Base-by-base conservation (phyloP, 1,140 invertebrate genomes). In the Drosophila tsacasi region DNA sequence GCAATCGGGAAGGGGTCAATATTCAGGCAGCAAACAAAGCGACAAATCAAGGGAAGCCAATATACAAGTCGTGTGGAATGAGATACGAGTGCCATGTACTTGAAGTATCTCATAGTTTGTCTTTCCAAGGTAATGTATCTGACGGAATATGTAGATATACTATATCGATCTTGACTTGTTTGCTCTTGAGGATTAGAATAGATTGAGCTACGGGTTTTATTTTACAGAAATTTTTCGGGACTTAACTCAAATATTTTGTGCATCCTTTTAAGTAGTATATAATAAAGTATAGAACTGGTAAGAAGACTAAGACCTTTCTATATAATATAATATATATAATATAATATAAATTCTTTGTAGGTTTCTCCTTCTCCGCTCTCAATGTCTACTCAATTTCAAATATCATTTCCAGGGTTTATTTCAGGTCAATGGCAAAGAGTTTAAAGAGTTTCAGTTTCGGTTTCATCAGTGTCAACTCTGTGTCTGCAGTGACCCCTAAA, bases 21-120 rank as follows among this genome's bases (percentile, higher is more conserved):
- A 57, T 37, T 23, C 49, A 55, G n/a, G 25, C 32, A 40, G 30
- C 49, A 63, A n/a, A 40, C 61, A 63, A 63, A 55, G 61, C 35
- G 19, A 55, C 35, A 63, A 40, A 50, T 62, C 60, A 50, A 50
- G 60, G 46, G 60, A 13, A 50, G 60, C 60, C 37, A 62, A 50
- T 32, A 50, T 32, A 62, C 50, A 32, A 52, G 27, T 32, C 5
- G 27, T 13, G 23, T 19, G 21, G 12, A 63, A n/a, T 27, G 32
- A 62, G 47, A 62, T n/a, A 35, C n/a, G 47, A 21, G 19, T 13
- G 7, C 5, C 6, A 15, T 2, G 15, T 25, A 17, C 21, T 4
- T 3, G 4, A n/a, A 15, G 47, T 54, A 54, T 21, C 32, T 54
- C 13, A 15, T 12, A 39, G 32, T 62, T 46, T 52, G 25, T n/a